These are phyloP conservation scores for Allobates femoralis DNA, from an alignment of 2,797 vertebrate genomes.

Conservation along the genomic window DNA sequence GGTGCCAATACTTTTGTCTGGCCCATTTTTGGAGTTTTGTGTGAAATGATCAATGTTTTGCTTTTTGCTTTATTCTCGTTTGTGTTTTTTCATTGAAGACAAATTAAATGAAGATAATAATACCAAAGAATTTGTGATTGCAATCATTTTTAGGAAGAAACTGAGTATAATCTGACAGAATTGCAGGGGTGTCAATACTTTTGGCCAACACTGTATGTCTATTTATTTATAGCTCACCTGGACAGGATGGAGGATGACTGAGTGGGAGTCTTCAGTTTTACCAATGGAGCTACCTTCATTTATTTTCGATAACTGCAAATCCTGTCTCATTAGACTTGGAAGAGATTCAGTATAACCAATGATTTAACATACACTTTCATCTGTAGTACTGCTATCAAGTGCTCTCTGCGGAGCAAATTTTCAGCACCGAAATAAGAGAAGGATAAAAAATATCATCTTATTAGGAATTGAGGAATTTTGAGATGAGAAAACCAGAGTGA, in stretches of 20 bases:
- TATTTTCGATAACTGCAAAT: constrained; percentile 35
- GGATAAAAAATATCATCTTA: constrained; percentile 45
- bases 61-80: too few relatives aligned
- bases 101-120: too few relatives aligned
- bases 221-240: neutral
- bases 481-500: constrained; percentile 60
- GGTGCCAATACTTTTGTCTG: too few relatives aligned
- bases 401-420: constrained; percentile 21
- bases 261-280: neutral
- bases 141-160: too few relatives aligned
- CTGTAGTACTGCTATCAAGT: constrained; percentile 26
- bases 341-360: neutral
- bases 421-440: constrained; percentile 16
- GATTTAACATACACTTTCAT: constrained; percentile 22
- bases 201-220: too few relatives aligned
- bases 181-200: too few relatives aligned
- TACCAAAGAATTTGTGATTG: too few relatives aligned
- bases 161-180: too few relatives aligned
- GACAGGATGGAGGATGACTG: neutral
- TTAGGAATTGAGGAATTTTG: constrained; percentile 36
- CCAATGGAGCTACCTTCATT: neutral
- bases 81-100: too few relatives aligned
- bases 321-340: constrained; percentile 32
- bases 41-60: too few relatives aligned
- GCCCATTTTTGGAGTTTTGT: too few relatives aligned